A percentile compares a stretch with the other conserved stretches of the same genome.
These are phyloP conservation scores for Dicrostonyx torquatus DNA, from an alignment of 2,797 vertebrate genomes.

Conservation along the genomic window DNA sequence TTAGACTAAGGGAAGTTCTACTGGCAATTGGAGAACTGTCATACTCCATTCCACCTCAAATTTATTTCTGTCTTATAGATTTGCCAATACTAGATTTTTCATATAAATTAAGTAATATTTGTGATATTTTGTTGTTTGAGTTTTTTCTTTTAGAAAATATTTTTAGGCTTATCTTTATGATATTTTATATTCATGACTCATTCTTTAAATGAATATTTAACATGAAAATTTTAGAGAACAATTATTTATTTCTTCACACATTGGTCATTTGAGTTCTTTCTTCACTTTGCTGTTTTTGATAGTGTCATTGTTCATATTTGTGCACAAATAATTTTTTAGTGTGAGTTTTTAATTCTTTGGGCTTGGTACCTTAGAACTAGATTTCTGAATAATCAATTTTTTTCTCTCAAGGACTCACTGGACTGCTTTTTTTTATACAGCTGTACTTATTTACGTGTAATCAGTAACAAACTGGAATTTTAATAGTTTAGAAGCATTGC, in stretches of 20 bases:
- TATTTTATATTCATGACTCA: background rate
- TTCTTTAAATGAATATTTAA: background rate
- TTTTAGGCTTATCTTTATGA: background rate
- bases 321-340: background rate
- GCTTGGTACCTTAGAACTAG: background rate
- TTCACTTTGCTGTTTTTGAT: background rate
- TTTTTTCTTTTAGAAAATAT: background rate
- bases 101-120: background rate
- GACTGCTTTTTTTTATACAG: too few species aligned
- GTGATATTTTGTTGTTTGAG: background rate
- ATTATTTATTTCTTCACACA: background rate
- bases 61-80: background rate
- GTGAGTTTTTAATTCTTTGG: background rate
- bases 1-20: background rate
- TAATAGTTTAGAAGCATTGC: background rate
- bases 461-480: background rate
- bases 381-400: background rate
- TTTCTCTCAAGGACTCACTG: background rate
- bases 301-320: background rate
- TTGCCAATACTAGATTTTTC: background rate
- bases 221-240: background rate
- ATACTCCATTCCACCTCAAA: background rate
- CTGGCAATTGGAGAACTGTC: background rate
- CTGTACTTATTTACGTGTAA: background rate
- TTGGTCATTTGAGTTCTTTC: background rate